Conservation (phyloP, 2,797 vertebrate species). For the Chelon auratus region DNA sequence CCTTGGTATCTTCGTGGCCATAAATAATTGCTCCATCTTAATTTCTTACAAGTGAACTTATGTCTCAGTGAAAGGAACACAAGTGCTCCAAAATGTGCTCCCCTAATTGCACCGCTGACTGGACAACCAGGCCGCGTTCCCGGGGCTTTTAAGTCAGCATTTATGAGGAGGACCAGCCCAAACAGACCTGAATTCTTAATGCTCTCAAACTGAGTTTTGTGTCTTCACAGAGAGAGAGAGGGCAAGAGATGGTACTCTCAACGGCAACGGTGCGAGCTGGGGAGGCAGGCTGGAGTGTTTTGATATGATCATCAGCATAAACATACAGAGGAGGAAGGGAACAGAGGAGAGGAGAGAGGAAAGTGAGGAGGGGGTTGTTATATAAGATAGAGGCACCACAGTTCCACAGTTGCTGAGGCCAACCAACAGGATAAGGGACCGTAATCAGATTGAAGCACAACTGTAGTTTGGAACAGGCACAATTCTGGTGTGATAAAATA, state of each 20-base stretch:
- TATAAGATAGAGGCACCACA: slow-evolving; percentile 60
- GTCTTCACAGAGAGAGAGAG: slow-evolving; percentile 53
- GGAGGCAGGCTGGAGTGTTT: slow-evolving; percentile 54
- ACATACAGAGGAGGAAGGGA: slow-evolving; percentile 51
- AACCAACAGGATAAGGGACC: slow-evolving; percentile 52
- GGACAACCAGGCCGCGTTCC: slow-evolving; percentile 35
- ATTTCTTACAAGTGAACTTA: slow-evolving; percentile 43
- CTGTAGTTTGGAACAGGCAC: slow-evolving; percentile 55
- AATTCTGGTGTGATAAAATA: slow-evolving; percentile 19
- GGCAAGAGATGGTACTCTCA: slow-evolving; percentile 56
- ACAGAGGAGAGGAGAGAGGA: slow-evolving; percentile 28
- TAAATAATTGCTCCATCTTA: slow-evolving; percentile 58
- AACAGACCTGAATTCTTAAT: slow-evolving; percentile 67
- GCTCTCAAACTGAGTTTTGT: slow-evolving; percentile 46
- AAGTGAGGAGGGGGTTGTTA: slow-evolving; percentile 51
- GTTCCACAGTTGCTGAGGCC: slow-evolving; percentile 63
- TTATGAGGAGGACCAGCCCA: slow-evolving; percentile 49
- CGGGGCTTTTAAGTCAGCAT: slow-evolving; percentile 51
- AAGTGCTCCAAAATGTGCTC: slow-evolving; percentile 45
- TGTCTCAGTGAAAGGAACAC: slow-evolving; percentile 41
- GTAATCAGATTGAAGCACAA: slow-evolving; percentile 67
- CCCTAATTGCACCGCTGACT: slow-evolving; percentile 51
- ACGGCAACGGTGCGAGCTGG: slow-evolving; percentile 51
- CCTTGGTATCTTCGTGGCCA: not conserved
- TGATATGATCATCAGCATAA: slow-evolving; percentile 77